Conservation (phyloP, 2,797 vertebrate species). For the Trachops cirrhosus region DNA sequence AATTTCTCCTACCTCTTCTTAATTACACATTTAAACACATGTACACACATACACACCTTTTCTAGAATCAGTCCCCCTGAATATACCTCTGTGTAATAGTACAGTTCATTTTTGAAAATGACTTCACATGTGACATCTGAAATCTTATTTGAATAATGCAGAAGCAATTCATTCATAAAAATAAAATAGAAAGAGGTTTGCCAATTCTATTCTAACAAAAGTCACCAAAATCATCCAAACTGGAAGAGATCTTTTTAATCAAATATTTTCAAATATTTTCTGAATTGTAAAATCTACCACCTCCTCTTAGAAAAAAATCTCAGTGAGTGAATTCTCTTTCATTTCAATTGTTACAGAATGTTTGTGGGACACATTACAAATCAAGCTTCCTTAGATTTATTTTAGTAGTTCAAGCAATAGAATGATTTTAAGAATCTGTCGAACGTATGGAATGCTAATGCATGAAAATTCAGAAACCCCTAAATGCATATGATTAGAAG, state of each 20-base stretch:
- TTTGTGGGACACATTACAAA: background rate
- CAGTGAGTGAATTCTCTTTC: background rate
- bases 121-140: too few species aligned
- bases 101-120: too few species aligned
- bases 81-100: too few species aligned
- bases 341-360: background rate
- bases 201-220: slow-evolving; percentile 21
- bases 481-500: background rate
- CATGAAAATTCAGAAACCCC: background rate
- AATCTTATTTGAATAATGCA: background rate
- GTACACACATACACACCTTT: too few species aligned
- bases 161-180: slow-evolving; percentile 16
- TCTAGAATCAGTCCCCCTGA: too few species aligned
- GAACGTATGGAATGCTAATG: background rate
- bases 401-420: background rate
- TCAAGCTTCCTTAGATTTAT: background rate
- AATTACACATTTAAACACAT: too few species aligned
- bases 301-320: background rate
- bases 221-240: background rate
- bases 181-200: background rate
- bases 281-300: background rate
- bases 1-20: too few species aligned
- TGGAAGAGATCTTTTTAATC: background rate
- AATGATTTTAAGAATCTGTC: background rate
- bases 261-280: slow-evolving; percentile 3